Percentiles rank a stretch among this genome's conserved stretches.
phyloP scores from a whole-genome alignment of 2,113 vertebrate genomes.

The Candoia aspera region DNA sequence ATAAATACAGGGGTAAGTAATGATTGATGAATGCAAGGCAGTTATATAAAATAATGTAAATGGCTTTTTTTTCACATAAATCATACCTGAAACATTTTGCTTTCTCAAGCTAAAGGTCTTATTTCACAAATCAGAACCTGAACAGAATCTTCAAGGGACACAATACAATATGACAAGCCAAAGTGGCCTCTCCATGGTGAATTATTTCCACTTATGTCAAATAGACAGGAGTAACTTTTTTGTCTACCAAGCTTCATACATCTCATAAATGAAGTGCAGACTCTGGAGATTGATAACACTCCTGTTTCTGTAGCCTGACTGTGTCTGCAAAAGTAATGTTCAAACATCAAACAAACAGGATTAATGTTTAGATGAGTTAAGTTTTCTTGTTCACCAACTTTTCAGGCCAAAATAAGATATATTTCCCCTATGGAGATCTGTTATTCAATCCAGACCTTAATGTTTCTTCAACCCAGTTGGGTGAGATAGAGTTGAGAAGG shows the following conservation, averaged over 20 bases:
- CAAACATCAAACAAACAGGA: neutral
- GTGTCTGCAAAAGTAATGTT: neutral
- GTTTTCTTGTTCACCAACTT: neutral
- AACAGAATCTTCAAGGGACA: neutral
- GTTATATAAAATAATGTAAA: slow-evolving; percentile 13
- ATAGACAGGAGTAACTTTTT: neutral
- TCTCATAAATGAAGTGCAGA: neutral
- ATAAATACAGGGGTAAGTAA: slow-evolving; percentile 31
- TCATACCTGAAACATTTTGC: neutral
- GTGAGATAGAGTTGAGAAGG: neutral
- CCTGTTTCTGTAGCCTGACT: neutral
- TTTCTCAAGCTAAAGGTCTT: neutral
- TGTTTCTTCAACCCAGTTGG: neutral
- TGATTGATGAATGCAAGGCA: slow-evolving; percentile 24
- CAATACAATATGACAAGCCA: neutral
- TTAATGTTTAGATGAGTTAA: neutral
- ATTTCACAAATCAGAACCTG: neutral
- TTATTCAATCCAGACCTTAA: neutral
- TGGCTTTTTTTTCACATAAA: neutral
- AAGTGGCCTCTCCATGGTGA: neutral
- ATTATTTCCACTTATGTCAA: neutral
- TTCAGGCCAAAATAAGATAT: neutral
- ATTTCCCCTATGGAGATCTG: neutral
- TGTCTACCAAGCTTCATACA: neutral
- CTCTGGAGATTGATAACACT: neutral